Conservation (phyloP, 2,888 invertebrate species). For the Cephus runcator region DNA sequence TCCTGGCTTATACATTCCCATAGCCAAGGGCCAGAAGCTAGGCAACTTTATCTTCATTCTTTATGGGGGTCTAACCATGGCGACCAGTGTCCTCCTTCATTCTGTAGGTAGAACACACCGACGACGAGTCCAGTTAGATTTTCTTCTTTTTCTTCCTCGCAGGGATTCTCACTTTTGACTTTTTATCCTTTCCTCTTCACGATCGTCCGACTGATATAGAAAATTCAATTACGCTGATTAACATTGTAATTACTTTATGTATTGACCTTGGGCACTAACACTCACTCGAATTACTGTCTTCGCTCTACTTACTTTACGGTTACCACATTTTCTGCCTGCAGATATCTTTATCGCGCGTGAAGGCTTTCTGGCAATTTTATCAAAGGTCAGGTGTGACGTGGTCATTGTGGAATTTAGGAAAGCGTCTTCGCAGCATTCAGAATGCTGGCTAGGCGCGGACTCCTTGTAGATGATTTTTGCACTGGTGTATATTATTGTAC, state of each 20-base stretch:
- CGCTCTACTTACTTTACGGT: not conserved
- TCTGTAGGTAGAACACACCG: not conserved
- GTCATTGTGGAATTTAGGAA: not conserved
- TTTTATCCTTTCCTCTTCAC: not conserved
- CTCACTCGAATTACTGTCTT: not conserved
- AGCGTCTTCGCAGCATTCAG: not conserved
- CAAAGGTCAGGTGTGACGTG: not conserved
- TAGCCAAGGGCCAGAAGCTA: not conserved
- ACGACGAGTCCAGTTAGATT: not conserved
- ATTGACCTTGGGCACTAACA: not conserved
- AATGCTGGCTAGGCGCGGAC: not conserved
- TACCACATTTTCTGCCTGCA: not conserved
- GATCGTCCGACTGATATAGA: not conserved
- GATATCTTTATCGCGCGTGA: not conserved
- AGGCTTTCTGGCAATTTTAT: not conserved
- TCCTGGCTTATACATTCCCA: not conserved
- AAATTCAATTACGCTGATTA: not conserved
- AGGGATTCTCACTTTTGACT: not conserved
- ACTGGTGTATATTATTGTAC: not conserved
- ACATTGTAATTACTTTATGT: not conserved
- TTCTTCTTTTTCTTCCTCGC: not conserved
- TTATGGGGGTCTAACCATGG: not conserved
- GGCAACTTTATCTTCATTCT: not conserved
- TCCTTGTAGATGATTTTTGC: not conserved
- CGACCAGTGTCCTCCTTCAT: not conserved